Base-by-base conservation (phyloP, 2,888 invertebrate genomes). In the Vandiemenella viatica region DNA sequence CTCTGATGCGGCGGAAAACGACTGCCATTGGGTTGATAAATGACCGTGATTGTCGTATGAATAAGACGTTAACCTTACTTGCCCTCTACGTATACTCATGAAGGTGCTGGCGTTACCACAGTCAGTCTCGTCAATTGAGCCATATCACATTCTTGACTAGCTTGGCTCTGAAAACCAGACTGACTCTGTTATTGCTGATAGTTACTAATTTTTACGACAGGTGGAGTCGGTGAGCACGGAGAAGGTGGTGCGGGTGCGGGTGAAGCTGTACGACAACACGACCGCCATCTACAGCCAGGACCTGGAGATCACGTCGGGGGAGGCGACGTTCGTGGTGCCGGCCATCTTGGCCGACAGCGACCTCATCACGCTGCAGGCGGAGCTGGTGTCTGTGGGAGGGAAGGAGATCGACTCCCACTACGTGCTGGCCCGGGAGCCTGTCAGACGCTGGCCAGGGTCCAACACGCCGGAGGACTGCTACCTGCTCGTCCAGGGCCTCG, bases 401-500 rank as follows among this genome's bases (percentile, higher is more conserved):
- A 79, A 79, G 60, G 79, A 79, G 62, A 79, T 79, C 53, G 79
- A 79, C 62, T 78, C 77, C 46, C 79, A 79, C 63, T 79, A 79
- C 63, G 78, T 79, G 3, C 63, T 79, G 45, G 79, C 79, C 2
- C 66, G 73, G 42, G 79, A 79, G 59, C 73, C 75, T 26, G 75
- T 79, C 48, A 69, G 74, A 17, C 73, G 78, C 57, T 79, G 79
- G 79, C 4, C 63, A 79, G 79, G 79, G 37, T 79, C 79, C 5
- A 79, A 79, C 61, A 79, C 79, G 0, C 74, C 77, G 0, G 77
- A 79, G 0, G 77, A 77, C 56, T 79, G 79, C 60, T 79, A 79
- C 59, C 68, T 79, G 4, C 69, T 79, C 1, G 75, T 79, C 16
- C 77, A 79, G 56, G 79, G 78, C 44, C 67, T 79, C 45, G 77